Conservation (phyloP, 2,113 vertebrate genomes). For the Ammodytes marinus region DNA sequence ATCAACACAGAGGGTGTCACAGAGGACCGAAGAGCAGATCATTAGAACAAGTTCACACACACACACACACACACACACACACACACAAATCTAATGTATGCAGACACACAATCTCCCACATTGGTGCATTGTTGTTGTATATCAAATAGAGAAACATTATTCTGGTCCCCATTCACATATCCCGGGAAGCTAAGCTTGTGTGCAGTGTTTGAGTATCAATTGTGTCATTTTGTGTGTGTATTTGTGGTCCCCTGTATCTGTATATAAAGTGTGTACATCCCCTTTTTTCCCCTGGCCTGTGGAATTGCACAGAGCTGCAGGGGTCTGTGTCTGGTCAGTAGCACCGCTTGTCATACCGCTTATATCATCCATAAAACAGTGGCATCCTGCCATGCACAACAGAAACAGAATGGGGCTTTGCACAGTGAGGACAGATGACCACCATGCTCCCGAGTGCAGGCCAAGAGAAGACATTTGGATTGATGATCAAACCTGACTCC, state of each 20-base stretch:
- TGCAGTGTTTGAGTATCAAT: not conserved
- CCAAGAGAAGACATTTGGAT: not conserved
- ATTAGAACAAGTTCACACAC: not conserved
- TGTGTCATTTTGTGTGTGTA: not conserved
- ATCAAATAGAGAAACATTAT: not conserved
- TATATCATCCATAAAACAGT: constrained; percentile 30
- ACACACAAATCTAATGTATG: not conserved
- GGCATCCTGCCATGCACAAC: constrained; percentile 1
- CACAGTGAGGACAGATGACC: not conserved
- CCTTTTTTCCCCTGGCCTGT: constrained; percentile 11
- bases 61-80: constrained; percentile 1
- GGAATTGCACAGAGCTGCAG: constrained; percentile 29
- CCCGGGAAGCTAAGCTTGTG: not conserved
- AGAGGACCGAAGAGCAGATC: not conserved
- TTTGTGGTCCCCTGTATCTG: not conserved
- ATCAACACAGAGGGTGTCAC: no score
- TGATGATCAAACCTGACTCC: constrained; percentile 7
- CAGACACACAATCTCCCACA: not conserved
- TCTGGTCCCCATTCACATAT: not conserved
- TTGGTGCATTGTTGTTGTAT: not conserved
- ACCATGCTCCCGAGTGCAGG: not conserved
- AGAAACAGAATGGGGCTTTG: not conserved
- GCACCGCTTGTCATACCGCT: constrained; percentile 18
- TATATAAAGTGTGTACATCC: constrained; percentile 3
- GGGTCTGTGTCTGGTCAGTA: constrained; percentile 45